Evolutionary conservation across 2,888 invertebrate species (phyloP), one percentile per base, ranked within the genome.

Genomic region (Eubasilissa splendida): DNA sequence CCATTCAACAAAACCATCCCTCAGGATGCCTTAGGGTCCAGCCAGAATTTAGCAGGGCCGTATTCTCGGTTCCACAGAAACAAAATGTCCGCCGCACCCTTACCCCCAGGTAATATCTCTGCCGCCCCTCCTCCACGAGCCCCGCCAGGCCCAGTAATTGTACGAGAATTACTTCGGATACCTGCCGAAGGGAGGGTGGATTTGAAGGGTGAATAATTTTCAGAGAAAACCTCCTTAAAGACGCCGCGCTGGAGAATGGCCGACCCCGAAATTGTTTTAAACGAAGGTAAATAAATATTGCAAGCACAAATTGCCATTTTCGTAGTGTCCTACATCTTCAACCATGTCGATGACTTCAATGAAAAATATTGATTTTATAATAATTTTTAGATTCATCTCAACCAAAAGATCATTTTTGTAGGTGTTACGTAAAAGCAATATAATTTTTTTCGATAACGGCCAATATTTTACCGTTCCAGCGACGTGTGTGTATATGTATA

Each of bases 21-120:
- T 7, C 7, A 42, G 7, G 42, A 42, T 42, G 42, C 42, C 42
- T 42, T 4, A 42, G 42, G 42, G 42, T 42, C 42, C 42, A 42
- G 42, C 42, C 42, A 7, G 42, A 42, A 42, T 42, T 42, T 42
- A 4, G 42, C 42, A 42, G 42, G 42, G 4, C 31, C 63, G 63
- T 63, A 63, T 63, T 63, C 33, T 31, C 63, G 42, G 63, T 7
- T 42, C 42, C 63, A 63, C 42, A 12, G 63, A 63, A 63, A 63
- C 63, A 63, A 63, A 63, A 63, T 63, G 63, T 63, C 63, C 63
- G 63, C 63, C 63, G 42, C 4, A 63, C 33, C 63, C 63, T 31
- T 31, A 7, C 42, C 42, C 42, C 31, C 33, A 63, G 33, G 63
- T 31, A 63, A 63, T 63, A 63, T 63, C 63, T 33, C 31, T 12